These are phyloP conservation scores for Ypsolopha sequella DNA, from an alignment of 2,888 invertebrate genomes.

Conservation along the genomic window DNA sequence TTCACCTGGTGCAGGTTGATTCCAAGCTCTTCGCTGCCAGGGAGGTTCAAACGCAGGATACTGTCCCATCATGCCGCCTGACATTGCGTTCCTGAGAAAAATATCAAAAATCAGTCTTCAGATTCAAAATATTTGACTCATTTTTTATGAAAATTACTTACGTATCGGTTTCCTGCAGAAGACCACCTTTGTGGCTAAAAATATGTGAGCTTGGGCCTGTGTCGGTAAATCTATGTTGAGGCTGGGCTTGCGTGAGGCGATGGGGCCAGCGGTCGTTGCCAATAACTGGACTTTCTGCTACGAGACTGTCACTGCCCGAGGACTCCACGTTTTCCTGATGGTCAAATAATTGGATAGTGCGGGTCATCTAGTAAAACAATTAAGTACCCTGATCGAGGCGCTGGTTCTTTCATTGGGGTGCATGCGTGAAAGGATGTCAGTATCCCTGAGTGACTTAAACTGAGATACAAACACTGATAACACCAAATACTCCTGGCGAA, in stretches of 20 bases:
- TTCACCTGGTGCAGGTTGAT: neutral
- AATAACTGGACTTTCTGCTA: conserved; percentile 2
- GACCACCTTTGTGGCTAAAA: conserved; percentile 79
- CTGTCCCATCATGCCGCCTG: conserved; percentile 12
- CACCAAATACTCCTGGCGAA: neutral
- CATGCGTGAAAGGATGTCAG: too few relatives aligned
- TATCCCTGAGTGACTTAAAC: too few relatives aligned
- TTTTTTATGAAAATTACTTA: conserved; percentile 15
- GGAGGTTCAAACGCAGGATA: conserved; percentile 30
- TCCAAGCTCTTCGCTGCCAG: conserved; percentile 23
- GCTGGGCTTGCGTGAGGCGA: conserved; percentile 52
- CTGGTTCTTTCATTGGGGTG: too few relatives aligned
- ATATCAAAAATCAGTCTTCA: neutral
- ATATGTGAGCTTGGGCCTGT: conserved; percentile 72
- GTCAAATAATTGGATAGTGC: neutral
- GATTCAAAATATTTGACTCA: neutral
- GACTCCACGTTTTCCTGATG: conserved; percentile 14
- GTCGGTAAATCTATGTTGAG: conserved; percentile 37
- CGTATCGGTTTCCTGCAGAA: conserved; percentile 67
- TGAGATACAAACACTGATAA: too few relatives aligned
- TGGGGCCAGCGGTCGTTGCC: conserved; percentile 47
- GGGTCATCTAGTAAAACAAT: neutral
- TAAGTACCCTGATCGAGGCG: too few relatives aligned
- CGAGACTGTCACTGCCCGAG: neutral
- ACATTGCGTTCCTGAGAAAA: neutral